phyloP scores from a whole-genome alignment of 2,888 invertebrate species.

The Scaeva pyrastri region DNA sequence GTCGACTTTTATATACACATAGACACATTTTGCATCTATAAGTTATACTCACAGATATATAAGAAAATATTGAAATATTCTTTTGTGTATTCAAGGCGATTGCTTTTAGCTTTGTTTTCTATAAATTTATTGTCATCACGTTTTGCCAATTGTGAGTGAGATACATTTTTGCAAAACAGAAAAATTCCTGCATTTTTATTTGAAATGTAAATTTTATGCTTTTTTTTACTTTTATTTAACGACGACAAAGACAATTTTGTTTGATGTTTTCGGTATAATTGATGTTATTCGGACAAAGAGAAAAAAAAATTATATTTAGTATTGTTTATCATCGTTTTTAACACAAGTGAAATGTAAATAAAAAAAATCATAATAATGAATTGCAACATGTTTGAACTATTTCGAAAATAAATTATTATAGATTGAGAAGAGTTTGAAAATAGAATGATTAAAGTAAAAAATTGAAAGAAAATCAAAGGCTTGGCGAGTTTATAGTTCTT shows the following conservation, averaged over 20 bases:
- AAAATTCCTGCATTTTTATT: slow-evolving; percentile 54
- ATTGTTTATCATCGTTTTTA: slow-evolving; percentile 27
- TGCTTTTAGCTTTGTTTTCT: slow-evolving; percentile 33
- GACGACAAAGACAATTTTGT: slow-evolving; percentile 26
- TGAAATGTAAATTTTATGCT: slow-evolving; percentile 65
- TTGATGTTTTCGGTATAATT: slow-evolving; percentile 39
- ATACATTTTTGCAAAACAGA: slow-evolving; percentile 23
- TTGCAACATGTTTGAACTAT: slow-evolving; percentile 3
- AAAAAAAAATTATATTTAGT: slow-evolving; percentile 49
- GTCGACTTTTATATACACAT: not conserved
- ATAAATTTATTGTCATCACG: slow-evolving; percentile 75
- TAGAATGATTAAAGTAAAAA: too few species aligned
- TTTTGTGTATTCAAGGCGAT: slow-evolving; percentile 48
- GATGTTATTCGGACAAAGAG: slow-evolving; percentile 36
- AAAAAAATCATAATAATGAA: not conserved
- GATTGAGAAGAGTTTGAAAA: too few species aligned
- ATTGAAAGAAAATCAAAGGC: too few species aligned
- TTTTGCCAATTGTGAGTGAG: slow-evolving; percentile 66
- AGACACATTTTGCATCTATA: not conserved
- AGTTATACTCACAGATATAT: not conserved
- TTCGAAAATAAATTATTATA: too few species aligned
- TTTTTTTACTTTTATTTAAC: slow-evolving; percentile 28
- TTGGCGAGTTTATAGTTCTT: too few species aligned
- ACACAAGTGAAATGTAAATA: not conserved
- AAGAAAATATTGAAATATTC: slow-evolving; percentile 25